A percentile compares a stretch with the other conserved stretches of the same genome.
phyloP scores from a whole-genome alignment of 2,797 vertebrate genomes.

The Cynopterus sphinx region DNA sequence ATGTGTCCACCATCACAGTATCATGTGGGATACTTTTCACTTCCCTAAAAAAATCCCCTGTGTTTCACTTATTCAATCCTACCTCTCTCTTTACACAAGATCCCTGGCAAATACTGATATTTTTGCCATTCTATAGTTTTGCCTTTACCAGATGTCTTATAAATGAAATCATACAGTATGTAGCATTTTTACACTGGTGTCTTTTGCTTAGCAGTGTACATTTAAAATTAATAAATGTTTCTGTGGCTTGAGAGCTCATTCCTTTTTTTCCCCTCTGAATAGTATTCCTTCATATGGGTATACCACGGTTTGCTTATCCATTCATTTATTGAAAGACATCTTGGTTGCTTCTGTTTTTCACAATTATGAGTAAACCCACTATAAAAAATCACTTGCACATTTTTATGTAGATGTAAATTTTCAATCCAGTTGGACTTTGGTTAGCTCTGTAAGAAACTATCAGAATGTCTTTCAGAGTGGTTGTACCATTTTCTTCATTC shows the following conservation, averaged over 20 bases:
- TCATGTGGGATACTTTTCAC: background rate
- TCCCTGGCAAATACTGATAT: background rate
- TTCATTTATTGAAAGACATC: background rate
- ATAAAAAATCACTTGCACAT: background rate
- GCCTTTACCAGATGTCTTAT: background rate
- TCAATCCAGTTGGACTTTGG: background rate
- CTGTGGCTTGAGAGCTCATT: background rate
- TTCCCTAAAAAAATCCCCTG: background rate
- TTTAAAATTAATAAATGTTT: background rate
- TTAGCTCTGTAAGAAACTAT: background rate
- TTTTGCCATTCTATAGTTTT: background rate
- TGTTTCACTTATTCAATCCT: background rate
- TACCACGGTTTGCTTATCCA: background rate
- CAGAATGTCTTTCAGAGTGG: background rate
- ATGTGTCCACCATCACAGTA: background rate
- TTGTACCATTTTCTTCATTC: background rate
- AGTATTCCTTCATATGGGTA: background rate
- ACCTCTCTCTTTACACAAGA: too few species aligned
- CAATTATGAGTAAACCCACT: background rate
- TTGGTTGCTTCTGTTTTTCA: background rate
- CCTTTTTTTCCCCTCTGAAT: background rate
- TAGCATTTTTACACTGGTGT: background rate
- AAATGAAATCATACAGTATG: background rate
- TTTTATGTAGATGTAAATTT: background rate
- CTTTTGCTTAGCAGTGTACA: background rate